Conservation (phyloP, 92 coral and sea anemone species). For the Umimayanthus kanabou region DNA sequence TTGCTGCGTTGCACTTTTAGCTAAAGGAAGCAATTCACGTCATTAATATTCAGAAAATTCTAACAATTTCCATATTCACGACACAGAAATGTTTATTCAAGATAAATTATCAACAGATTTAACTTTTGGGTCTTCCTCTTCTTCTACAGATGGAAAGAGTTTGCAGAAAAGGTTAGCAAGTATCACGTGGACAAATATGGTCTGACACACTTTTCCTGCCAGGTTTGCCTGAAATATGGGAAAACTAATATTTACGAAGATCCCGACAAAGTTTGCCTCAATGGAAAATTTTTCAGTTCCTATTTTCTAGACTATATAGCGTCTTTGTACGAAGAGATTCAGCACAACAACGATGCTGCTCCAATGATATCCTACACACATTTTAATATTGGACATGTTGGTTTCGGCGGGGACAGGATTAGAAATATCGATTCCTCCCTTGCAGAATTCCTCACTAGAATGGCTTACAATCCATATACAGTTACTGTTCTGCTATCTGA, state of each 20-base stretch:
- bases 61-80: too few relatives aligned
- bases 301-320: constrained; percentile 60
- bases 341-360: constrained; percentile 27
- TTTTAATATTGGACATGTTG: constrained; percentile 71
- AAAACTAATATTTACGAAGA: constrained; percentile 59
- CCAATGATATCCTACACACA: constrained; percentile 56
- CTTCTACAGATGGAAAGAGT: constrained; percentile 54
- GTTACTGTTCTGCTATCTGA: constrained; percentile 67
- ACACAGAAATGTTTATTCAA: too few relatives aligned
- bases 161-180: constrained; percentile 34
- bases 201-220: constrained; percentile 59
- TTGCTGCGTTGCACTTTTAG: too few relatives aligned
- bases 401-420: constrained; percentile 58
- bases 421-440: constrained; percentile 61
- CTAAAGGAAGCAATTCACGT: too few relatives aligned
- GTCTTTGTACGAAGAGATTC: constrained; percentile 1
- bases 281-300: constrained; percentile 63
- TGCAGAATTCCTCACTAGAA: constrained; percentile 53
- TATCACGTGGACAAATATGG: constrained; percentile 66
- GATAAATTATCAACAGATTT: too few relatives aligned
- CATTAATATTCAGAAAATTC: too few relatives aligned
- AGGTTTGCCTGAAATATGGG: constrained; percentile 52
- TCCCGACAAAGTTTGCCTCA: constrained; percentile 67
- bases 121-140: background rate
- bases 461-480: constrained; percentile 62